A percentile compares a stretch with the other conserved stretches of the same genome.
Conservation (phyloP, 23 tunicate genomes). For the Clavelina lepadiformis region DNA sequence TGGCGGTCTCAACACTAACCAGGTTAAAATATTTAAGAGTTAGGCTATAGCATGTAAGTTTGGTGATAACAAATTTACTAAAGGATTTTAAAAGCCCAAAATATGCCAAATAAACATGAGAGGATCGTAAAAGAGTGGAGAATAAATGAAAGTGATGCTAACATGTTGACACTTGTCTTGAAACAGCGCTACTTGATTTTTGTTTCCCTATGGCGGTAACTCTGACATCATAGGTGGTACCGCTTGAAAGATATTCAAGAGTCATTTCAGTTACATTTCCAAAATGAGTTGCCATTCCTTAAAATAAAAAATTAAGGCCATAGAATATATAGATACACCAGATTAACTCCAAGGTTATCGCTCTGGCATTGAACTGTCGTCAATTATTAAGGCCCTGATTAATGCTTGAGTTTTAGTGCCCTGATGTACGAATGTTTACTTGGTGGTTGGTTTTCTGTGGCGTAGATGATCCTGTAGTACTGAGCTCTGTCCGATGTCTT, state of each 20-base stretch:
- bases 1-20: slow-evolving; percentile 7
- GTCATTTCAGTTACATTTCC: slow-evolving; percentile 5
- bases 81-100: too few relatives aligned
- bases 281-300: slow-evolving; percentile 6
- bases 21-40: too few relatives aligned
- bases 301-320: slow-evolving; percentile 1
- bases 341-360: too few relatives aligned
- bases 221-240: slow-evolving; percentile 10
- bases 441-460: slow-evolving; percentile 1
- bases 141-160: slow-evolving; percentile 1
- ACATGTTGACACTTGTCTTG: slow-evolving; percentile 14
- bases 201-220: slow-evolving; percentile 10
- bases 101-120: too few relatives aligned
- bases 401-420: too few relatives aligned
- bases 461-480: slow-evolving; percentile 1
- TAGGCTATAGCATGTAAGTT: too few relatives aligned
- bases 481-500: slow-evolving; percentile 16
- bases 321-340: too few relatives aligned
- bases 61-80: too few relatives aligned
- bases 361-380: too few relatives aligned
- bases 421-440: too few relatives aligned
- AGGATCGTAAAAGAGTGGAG: too few relatives aligned
- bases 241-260: background rate
- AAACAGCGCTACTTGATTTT: slow-evolving; percentile 11
- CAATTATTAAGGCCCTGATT: too few relatives aligned